Percentiles rank a stretch among this genome's conserved stretches.
phyloP scores from a whole-genome alignment of 2,797 vertebrate species.

The Danio tinwini region DNA sequence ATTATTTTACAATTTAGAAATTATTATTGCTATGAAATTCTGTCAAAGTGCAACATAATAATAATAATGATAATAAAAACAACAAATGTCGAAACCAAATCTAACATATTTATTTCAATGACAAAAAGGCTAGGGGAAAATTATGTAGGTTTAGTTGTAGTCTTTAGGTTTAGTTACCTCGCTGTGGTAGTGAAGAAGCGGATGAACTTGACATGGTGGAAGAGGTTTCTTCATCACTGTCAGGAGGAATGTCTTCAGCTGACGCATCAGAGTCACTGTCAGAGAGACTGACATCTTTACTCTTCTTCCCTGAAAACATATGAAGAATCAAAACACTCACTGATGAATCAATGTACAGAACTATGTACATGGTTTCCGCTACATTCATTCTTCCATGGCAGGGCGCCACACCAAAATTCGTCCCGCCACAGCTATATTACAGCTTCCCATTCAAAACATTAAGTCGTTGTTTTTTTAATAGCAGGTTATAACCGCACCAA shows the following conservation, averaged over 20 bases:
- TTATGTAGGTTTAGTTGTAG: not conserved
- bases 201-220: conserved; percentile 66
- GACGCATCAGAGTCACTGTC: conserved; percentile 50
- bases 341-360: not conserved
- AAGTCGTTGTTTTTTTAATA: no score
- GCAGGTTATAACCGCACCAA: no score
- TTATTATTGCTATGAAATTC: not conserved
- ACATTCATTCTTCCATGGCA: no score
- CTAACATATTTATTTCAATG: not conserved
- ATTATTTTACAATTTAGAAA: not conserved
- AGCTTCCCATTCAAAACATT: no score
- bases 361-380: no score
- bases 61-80: no score
- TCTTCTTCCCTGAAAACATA: conserved; percentile 44
- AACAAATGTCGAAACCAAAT: not conserved
- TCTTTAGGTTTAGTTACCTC: not conserved
- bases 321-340: not conserved
- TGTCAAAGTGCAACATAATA: not conserved
- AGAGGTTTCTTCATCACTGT: conserved; percentile 48
- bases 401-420: no score
- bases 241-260: conserved; percentile 53
- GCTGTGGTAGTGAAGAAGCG: conserved; percentile 54
- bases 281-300: conserved; percentile 39
- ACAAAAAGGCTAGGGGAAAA: no score
- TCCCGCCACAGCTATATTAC: no score